Conservation (phyloP, 2,888 invertebrate genomes). For the Microplitis manilae region DNA sequence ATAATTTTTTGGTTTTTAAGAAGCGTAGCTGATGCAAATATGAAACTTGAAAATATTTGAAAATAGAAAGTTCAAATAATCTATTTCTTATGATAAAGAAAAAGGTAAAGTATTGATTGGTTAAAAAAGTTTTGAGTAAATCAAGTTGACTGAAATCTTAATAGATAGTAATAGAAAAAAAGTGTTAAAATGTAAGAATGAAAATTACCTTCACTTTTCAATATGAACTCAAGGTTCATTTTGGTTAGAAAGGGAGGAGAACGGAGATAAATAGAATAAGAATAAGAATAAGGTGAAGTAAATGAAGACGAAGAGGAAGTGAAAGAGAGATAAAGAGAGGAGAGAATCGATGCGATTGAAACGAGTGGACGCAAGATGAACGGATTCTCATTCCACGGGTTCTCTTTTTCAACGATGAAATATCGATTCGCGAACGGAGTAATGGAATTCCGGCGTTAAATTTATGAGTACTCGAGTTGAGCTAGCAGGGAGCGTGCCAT, state of each 20-base stretch:
- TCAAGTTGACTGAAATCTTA: neutral
- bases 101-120: neutral
- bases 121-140: neutral
- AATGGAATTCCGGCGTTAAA: conserved; percentile 66
- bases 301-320: neutral
- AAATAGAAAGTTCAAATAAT: neutral
- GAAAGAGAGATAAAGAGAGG: neutral
- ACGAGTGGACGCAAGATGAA: conserved; percentile 12
- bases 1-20: too few species aligned
- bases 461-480: conserved; percentile 59
- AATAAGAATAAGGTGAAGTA: neutral
- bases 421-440: conserved; percentile 61
- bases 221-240: neutral
- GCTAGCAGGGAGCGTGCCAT: conserved; percentile 40
- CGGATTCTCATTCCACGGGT: conserved; percentile 21
- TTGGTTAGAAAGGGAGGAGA: neutral
- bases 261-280: conserved; percentile 11
- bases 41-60: too few species aligned
- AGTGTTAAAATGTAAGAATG: neutral
- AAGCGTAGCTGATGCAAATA: too few species aligned
- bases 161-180: neutral
- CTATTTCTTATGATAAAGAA: too few species aligned
- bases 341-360: neutral
- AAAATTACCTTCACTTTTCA: neutral
- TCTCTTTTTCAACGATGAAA: conserved; percentile 54